A percentile compares a stretch with the other conserved stretches of the same genome.
phyloP scores from a whole-genome alignment of 1,140 invertebrate genomes.

The Orius laevigatus region DNA sequence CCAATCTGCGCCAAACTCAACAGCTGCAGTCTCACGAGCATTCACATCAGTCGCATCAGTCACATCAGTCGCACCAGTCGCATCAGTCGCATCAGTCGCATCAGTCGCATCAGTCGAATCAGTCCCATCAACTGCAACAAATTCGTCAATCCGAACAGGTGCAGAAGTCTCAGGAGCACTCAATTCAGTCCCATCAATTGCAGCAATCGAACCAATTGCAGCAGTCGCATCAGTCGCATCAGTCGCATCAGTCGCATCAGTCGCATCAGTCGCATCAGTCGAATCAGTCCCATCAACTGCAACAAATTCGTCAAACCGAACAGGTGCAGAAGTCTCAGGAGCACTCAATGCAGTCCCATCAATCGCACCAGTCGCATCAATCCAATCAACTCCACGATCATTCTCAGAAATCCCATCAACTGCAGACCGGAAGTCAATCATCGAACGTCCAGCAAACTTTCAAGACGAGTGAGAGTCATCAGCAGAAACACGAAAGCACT shows the following conservation, averaged over 20 bases:
- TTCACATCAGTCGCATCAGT: too few relatives aligned
- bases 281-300: neutral
- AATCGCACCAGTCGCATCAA: too few relatives aligned
- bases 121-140: neutral
- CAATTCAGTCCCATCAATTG: neutral
- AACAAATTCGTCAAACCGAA: neutral
- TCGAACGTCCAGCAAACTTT: too few relatives aligned
- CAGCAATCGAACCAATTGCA: neutral
- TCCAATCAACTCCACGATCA: too few relatives aligned
- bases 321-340: too few relatives aligned
- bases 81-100: too few relatives aligned
- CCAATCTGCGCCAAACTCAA: neutral
- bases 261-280: neutral
- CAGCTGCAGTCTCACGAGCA: neutral
- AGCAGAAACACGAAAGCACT: slow-evolving; percentile 17
- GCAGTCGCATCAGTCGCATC: too few relatives aligned
- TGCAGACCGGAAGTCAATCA: too few relatives aligned
- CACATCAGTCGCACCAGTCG: too few relatives aligned
- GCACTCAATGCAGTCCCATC: neutral
- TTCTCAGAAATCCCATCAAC: too few relatives aligned
- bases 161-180: neutral
- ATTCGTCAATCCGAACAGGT: neutral
- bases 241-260: too few relatives aligned
- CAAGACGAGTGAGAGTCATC: slow-evolving; percentile 17
- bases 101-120: neutral